phyloP scores from a whole-genome alignment of 2,113 vertebrate genomes.

The Tenebrosternarchus preto region DNA sequence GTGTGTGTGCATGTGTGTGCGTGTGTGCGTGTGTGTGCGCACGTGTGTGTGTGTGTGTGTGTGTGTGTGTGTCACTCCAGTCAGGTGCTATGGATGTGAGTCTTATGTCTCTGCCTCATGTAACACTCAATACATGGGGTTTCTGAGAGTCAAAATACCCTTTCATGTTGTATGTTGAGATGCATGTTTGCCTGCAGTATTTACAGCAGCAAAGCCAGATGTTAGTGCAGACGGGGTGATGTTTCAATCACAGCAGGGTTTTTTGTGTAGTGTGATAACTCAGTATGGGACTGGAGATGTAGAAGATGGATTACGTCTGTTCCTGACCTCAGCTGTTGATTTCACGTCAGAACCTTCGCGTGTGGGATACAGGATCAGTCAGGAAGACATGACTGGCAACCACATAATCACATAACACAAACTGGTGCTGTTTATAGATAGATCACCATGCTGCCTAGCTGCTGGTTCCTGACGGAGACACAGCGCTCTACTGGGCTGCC shows the following conservation, averaged over 20 bases:
- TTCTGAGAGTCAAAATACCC: neutral
- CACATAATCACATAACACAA: conserved; percentile 24
- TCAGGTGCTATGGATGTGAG: neutral
- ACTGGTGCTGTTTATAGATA: conserved; percentile 17
- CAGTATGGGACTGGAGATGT: conserved; percentile 25
- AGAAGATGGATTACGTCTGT: conserved; percentile 38
- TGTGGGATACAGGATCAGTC: conserved; percentile 35
- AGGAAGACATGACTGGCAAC: conserved; percentile 7
- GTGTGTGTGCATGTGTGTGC: conserved; percentile 3
- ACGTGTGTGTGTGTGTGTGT: neutral
- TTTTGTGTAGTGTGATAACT: conserved; percentile 3
- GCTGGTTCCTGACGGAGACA: neutral
- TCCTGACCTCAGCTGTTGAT: conserved; percentile 45
- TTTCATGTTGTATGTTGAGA: neutral
- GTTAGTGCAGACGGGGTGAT: neutral
- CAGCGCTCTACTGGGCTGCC: conserved; percentile 34
- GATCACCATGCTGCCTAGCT: conserved; percentile 35
- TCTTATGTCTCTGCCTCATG: no score
- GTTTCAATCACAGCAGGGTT: neutral
- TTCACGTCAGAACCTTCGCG: conserved; percentile 29
- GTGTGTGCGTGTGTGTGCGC: no score
- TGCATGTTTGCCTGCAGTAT: neutral
- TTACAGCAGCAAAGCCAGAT: neutral
- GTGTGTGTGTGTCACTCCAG: conserved; percentile 3
- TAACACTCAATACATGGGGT: neutral